phyloP scores from a whole-genome alignment of 2,797 vertebrate genomes.

The Pangasius krempfi region DNA sequence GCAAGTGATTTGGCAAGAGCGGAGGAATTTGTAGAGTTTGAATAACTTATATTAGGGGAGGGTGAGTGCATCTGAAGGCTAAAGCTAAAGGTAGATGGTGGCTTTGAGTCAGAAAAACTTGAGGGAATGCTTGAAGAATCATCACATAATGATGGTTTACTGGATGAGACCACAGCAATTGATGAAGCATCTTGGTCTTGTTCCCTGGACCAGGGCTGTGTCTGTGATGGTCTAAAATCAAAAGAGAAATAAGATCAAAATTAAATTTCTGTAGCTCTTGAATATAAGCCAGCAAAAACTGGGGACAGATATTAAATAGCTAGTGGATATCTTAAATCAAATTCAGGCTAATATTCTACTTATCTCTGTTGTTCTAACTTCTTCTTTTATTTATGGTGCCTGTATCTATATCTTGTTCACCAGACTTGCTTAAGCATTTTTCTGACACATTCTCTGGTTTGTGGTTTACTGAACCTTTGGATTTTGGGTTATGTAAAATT shows the following conservation, averaged over 20 bases:
- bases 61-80: constrained; percentile 50
- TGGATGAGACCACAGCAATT: neutral
- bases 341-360: too few relatives aligned
- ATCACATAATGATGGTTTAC: constrained; percentile 28
- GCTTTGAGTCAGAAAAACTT: constrained; percentile 22
- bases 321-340: neutral
- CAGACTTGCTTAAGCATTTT: neutral
- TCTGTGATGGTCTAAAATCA: constrained; percentile 50
- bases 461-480: neutral
- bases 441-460: neutral
- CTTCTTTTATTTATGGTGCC: too few relatives aligned
- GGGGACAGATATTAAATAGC: neutral
- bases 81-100: constrained; percentile 61
- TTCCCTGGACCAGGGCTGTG: constrained; percentile 53
- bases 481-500: neutral
- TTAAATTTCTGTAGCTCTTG: neutral
- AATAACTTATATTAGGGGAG: constrained; percentile 47
- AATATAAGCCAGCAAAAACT: neutral
- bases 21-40: constrained; percentile 63
- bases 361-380: too few relatives aligned
- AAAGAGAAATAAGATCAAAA: constrained; percentile 14
- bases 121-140: constrained; percentile 4
- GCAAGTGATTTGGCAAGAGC: constrained; percentile 80
- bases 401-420: neutral
- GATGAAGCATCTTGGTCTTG: constrained; percentile 32